A percentile compares a stretch with the other conserved stretches of the same genome.
These are phyloP conservation scores for Macquaria australasica DNA, from an alignment of 2,113 vertebrate genomes.

Conservation along the genomic window DNA sequence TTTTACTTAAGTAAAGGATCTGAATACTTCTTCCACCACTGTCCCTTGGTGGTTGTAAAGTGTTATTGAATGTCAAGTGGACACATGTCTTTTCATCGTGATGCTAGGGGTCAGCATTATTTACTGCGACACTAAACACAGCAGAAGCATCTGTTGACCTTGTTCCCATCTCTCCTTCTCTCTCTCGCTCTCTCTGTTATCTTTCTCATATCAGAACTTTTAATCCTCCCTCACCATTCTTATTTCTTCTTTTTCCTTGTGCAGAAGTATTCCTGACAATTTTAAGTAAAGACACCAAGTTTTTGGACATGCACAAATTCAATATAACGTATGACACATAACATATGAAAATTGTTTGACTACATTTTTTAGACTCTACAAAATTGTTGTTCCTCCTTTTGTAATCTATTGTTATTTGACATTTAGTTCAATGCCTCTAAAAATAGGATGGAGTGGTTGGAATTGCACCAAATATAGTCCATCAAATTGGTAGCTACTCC, in stretches of 20 bases:
- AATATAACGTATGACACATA: background rate
- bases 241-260: too few species aligned
- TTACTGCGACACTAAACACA: background rate
- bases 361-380: too few species aligned
- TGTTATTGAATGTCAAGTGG: background rate
- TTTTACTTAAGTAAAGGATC: background rate
- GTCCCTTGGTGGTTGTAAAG: background rate
- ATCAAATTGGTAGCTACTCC: too few species aligned
- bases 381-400: background rate
- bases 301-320: background rate
- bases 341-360: too few species aligned
- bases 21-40: too few species aligned
- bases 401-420: background rate
- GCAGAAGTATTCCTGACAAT: too few species aligned
- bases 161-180: background rate
- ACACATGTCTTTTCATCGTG: background rate
- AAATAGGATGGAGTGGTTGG: too few species aligned
- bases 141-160: background rate
- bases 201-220: background rate
- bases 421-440: background rate
- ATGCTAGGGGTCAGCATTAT: background rate
- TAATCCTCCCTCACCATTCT: background rate
- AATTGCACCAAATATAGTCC: too few species aligned
- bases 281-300: background rate
- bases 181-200: background rate